Conservation (phyloP, 1,140 invertebrate genomes). For the Hylaeus anthracinus region DNA sequence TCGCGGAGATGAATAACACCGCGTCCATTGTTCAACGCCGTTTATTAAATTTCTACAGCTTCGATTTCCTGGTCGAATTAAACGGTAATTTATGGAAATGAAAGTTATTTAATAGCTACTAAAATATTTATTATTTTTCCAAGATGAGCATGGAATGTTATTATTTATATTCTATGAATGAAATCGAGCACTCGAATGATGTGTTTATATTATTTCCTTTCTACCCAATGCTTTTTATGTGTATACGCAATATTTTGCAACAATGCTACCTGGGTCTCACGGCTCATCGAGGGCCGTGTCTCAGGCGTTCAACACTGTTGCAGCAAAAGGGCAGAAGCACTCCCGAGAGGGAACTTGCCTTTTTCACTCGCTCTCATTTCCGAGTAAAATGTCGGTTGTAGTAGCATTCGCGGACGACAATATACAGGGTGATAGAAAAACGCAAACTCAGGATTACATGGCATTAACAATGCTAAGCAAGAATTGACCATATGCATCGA, state of each 20-base stretch:
- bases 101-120: too few relatives aligned
- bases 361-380: conserved; percentile 53
- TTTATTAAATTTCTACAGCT: not conserved
- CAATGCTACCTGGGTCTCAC: conserved; percentile 22
- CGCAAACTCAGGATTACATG: not conserved
- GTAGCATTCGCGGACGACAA: conserved; percentile 32
- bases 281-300: conserved; percentile 37
- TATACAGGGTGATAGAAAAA: not conserved
- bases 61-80: not conserved
- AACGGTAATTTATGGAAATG: too few relatives aligned
- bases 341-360: conserved; percentile 30
- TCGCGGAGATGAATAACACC: not conserved
- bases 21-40: not conserved
- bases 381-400: conserved; percentile 50
- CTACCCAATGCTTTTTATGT: not conserved
- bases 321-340: conserved; percentile 53
- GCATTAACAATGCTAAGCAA: too few relatives aligned
- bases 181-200: too few relatives aligned
- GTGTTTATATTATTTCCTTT: not conserved
- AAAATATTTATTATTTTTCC: too few relatives aligned
- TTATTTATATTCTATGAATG: too few relatives aligned
- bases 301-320: conserved; percentile 46
- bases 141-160: too few relatives aligned
- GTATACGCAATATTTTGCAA: not conserved
- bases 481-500: too few relatives aligned